A percentile compares a stretch with the other conserved stretches of the same genome.
phyloP scores from a whole-genome alignment of 2,113 vertebrate species.

The mouse (Mus musculus) region GRCm39 chr14:105041001-105041500 shows the following conservation, averaged over 20 bases:
- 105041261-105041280: background rate
- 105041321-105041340: background rate
- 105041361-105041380: background rate
- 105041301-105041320: background rate
- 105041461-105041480: background rate
- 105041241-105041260: too few relatives aligned
- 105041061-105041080: background rate
- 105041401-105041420: background rate
- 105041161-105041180: background rate
- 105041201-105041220: background rate
- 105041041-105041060: background rate
- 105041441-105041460: background rate
- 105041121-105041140: background rate
- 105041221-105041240: too few relatives aligned
- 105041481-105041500: background rate
- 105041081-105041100: background rate
- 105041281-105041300: background rate
- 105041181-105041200: background rate
- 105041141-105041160: background rate
- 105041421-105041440: background rate
- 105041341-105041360: background rate
- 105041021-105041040: slow-evolving; percentile 8
- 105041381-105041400: background rate
- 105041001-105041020: background rate
- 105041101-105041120: background rate